Evolutionary conservation across 2,113 vertebrate genomes (phyloP).

Genomic region (Rattus norvegicus): DNA sequence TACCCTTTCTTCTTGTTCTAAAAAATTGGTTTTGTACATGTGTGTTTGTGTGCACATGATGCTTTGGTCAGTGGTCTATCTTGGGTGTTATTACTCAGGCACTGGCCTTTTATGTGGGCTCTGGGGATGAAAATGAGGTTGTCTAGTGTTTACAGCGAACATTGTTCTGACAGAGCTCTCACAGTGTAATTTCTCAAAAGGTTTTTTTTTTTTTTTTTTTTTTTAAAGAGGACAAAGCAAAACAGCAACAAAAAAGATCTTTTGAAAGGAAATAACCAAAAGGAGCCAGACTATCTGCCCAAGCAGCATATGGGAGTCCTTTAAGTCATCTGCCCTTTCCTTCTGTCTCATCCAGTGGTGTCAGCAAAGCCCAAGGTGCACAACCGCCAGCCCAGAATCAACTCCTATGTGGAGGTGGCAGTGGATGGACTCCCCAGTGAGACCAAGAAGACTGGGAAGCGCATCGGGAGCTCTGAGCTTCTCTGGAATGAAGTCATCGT

Average conservation of each 20-base stretch:
- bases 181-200: neutral
- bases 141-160: neutral
- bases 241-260: neutral
- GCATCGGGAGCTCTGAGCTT: conserved; percentile 93
- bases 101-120: neutral
- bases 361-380: conserved; percentile 95
- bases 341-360: conserved; percentile 86
- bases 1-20: neutral
- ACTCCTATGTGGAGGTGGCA: conserved; percentile 95
- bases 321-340: neutral
- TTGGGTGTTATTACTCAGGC: neutral
- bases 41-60: neutral
- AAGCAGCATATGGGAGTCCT: conserved; percentile 38
- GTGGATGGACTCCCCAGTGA: conserved; percentile 93
- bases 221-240: neutral
- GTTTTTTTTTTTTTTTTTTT: neutral
- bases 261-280: neutral
- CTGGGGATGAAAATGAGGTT: neutral
- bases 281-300: conserved; percentile 3
- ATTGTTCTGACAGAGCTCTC: neutral
- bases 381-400: conserved; percentile 90
- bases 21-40: neutral
- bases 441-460: conserved; percentile 97
- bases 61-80: neutral
- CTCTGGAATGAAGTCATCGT: conserved; percentile 96